phyloP scores from a whole-genome alignment of 2,113 vertebrate genomes.

The Lasiurus borealis region DNA sequence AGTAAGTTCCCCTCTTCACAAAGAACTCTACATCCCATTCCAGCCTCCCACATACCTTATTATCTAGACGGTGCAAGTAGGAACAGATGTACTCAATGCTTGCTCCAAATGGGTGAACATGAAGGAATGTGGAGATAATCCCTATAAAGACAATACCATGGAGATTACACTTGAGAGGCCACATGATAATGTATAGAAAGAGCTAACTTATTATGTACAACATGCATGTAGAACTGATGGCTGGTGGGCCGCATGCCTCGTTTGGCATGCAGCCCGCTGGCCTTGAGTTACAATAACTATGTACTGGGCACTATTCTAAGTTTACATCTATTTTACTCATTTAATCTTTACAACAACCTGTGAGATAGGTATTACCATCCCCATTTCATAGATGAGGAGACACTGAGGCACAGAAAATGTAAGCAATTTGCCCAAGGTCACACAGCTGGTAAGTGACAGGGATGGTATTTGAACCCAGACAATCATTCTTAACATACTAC shows the following conservation, averaged over 20 bases:
- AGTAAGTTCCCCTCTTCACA: constrained; percentile 3
- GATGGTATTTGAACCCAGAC: background rate
- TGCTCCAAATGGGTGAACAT: constrained; percentile 97
- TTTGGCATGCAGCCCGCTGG: no score
- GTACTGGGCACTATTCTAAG: background rate
- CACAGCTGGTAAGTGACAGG: background rate
- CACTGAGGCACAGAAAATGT: background rate
- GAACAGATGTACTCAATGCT: constrained; percentile 99
- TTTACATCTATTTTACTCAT: constrained; percentile 25
- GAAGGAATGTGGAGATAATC: constrained; percentile 97
- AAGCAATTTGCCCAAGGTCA: constrained; percentile 42
- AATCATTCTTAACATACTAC: background rate
- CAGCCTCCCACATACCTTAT: constrained; percentile 89
- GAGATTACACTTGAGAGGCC: constrained; percentile 50
- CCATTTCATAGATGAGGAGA: constrained; percentile 32
- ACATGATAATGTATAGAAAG: background rate
- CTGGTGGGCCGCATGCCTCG: no score
- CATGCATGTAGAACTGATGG: background rate
- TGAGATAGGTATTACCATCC: background rate
- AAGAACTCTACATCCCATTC: background rate
- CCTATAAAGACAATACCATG: constrained; percentile 86
- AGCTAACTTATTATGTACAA: background rate
- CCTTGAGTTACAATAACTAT: background rate
- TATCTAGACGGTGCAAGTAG: constrained; percentile 96
- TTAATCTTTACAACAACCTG: background rate